These are phyloP conservation scores for Eupithecia dodoneata DNA, from an alignment of 2,888 invertebrate genomes.

Conservation along the genomic window DNA sequence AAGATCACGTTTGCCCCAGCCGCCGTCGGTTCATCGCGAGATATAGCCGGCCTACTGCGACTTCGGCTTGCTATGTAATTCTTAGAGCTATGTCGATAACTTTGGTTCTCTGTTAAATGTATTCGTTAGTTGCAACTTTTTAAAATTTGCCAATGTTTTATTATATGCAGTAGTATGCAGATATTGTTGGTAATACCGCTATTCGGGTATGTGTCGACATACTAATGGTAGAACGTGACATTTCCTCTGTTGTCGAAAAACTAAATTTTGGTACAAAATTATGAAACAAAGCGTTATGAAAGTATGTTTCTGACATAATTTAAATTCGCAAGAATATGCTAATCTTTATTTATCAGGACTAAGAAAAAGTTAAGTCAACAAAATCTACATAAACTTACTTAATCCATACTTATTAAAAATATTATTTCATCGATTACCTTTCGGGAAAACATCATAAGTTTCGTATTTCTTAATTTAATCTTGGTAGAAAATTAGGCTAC, in stretches of 20 bases:
- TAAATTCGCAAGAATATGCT: neutral
- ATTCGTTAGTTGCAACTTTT: neutral
- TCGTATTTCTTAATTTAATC: neutral
- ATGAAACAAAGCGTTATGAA: conserved; percentile 3
- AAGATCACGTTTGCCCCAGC: no score
- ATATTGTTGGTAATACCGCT: neutral
- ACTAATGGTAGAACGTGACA: conserved; percentile 4
- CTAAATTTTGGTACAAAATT: conserved; percentile 6
- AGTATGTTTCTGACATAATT: conserved; percentile 1
- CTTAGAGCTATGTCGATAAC: no score
- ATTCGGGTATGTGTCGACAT: conserved; percentile 9
- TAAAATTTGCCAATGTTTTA: neutral
- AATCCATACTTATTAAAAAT: neutral
- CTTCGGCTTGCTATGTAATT: no score
- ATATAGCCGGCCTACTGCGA: no score
- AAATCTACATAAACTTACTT: no score
- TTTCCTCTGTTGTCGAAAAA: conserved; percentile 5
- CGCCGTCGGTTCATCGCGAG: no score
- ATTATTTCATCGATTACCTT: neutral
- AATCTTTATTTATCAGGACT: neutral
- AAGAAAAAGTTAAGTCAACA: neutral
- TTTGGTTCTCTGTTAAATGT: no score
- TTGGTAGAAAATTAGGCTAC: neutral
- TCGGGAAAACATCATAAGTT: neutral
- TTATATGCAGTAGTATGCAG: neutral